phyloP scores from a whole-genome alignment of 2,797 vertebrate genomes.

The Parotocinclus haroldoi region DNA sequence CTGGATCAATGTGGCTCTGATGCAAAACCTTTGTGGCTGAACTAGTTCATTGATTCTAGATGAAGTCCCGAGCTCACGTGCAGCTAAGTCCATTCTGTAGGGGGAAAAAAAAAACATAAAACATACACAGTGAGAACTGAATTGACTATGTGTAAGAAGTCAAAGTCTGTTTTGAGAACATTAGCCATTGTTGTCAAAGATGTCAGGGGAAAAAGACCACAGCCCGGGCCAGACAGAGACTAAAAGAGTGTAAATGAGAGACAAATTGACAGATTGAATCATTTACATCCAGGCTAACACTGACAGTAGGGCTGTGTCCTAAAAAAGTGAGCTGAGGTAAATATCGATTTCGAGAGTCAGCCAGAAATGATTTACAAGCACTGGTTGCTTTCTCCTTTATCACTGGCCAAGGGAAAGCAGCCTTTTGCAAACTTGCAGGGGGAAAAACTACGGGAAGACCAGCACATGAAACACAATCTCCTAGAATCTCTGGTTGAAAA shows the following conservation, averaged over 20 bases:
- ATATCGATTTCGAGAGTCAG: slow-evolving; percentile 43
- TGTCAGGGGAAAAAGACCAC: slow-evolving; percentile 2
- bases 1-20: slow-evolving; percentile 24
- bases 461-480: no score
- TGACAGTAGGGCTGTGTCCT: slow-evolving; percentile 28
- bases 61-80: slow-evolving; percentile 15
- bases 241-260: slow-evolving; percentile 25
- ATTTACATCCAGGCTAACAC: slow-evolving; percentile 32
- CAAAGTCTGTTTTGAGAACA: neutral
- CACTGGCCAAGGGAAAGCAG: neutral
- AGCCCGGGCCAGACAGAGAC: neutral
- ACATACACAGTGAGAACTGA: neutral
- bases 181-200: slow-evolving; percentile 12
- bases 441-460: neutral
- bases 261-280: slow-evolving; percentile 31
- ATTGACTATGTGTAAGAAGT: neutral
- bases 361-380: slow-evolving; percentile 43
- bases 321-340: slow-evolving; percentile 26
- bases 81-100: slow-evolving; percentile 11
- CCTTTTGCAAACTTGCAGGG: neutral
- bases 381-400: slow-evolving; percentile 8
- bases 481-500: no score
- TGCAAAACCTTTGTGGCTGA: slow-evolving; percentile 14
- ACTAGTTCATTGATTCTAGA: slow-evolving; percentile 23
- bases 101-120: neutral